Evolutionary conservation across 2,113 vertebrate species (phyloP).

Genomic region (Narcine bancroftii): DNA sequence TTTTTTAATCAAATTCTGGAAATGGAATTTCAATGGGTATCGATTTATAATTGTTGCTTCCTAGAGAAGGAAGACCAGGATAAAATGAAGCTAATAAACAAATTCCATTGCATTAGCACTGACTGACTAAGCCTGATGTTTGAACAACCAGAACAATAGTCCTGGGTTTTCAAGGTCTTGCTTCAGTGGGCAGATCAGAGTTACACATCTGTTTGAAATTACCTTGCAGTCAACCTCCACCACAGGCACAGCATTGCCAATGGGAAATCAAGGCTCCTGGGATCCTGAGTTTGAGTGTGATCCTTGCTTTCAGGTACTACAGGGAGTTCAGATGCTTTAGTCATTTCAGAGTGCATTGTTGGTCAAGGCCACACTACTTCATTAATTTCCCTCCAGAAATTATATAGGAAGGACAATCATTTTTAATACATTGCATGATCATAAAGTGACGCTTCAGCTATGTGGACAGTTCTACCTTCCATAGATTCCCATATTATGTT

Average conservation of each 20-base stretch:
- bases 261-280: neutral
- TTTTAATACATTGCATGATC: too few species aligned
- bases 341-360: neutral
- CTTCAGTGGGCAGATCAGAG: neutral
- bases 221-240: neutral
- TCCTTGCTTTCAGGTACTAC: neutral
- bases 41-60: neutral
- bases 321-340: neutral
- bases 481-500: too few species aligned
- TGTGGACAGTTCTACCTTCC: too few species aligned
- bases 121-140: neutral
- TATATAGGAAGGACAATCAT: neutral
- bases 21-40: neutral
- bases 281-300: neutral
- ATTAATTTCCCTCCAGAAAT: neutral
- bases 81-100: neutral
- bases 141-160: neutral
- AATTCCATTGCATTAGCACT: neutral
- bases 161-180: neutral
- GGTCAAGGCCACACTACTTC: neutral
- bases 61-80: neutral
- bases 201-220: neutral
- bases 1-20: neutral
- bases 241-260: neutral
- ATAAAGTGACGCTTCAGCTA: too few species aligned